Conservation (phyloP, 2,888 invertebrate species). For the Protophormia terraenovae region DNA sequence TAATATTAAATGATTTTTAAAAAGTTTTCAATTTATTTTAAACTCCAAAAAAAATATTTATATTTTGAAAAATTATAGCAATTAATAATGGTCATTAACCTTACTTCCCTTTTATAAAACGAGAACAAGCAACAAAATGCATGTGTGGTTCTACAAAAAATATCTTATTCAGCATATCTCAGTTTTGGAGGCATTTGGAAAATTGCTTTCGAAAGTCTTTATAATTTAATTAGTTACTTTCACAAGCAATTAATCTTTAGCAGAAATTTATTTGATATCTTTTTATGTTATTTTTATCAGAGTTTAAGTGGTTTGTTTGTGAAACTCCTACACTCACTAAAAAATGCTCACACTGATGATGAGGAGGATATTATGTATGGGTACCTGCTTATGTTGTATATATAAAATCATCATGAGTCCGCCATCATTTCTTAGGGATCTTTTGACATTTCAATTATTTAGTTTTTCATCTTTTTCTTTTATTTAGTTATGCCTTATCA, state of each 20-base stretch:
- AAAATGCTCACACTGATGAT: background rate
- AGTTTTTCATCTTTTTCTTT: conserved; percentile 17
- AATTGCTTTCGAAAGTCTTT: conserved; percentile 10
- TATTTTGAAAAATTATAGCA: conserved; percentile 56
- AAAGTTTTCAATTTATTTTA: conserved; percentile 36
- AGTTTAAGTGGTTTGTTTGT: conserved; percentile 53
- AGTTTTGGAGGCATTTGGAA: background rate
- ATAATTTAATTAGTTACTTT: conserved; percentile 62
- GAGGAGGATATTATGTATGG: background rate
- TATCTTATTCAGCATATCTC: background rate
- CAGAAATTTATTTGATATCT: conserved; percentile 6
- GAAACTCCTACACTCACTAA: conserved; percentile 52
- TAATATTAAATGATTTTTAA: conserved; percentile 49
- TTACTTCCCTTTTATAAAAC: conserved; percentile 50
- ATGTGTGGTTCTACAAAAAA: conserved; percentile 28
- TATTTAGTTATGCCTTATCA: conserved; percentile 35
- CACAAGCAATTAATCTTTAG: conserved; percentile 59
- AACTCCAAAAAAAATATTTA: conserved; percentile 1
- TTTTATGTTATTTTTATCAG: conserved; percentile 1
- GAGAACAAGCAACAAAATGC: background rate
- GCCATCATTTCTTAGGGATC: conserved; percentile 58
- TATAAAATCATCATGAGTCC: background rate
- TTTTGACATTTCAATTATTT: conserved; percentile 65
- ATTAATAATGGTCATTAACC: conserved; percentile 64
- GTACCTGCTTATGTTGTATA: conserved; percentile 26